Percentiles rank a stretch among this genome's conserved stretches.
phyloP scores from a whole-genome alignment of 2,797 vertebrate species.

The Rallus crepitans region DNA sequence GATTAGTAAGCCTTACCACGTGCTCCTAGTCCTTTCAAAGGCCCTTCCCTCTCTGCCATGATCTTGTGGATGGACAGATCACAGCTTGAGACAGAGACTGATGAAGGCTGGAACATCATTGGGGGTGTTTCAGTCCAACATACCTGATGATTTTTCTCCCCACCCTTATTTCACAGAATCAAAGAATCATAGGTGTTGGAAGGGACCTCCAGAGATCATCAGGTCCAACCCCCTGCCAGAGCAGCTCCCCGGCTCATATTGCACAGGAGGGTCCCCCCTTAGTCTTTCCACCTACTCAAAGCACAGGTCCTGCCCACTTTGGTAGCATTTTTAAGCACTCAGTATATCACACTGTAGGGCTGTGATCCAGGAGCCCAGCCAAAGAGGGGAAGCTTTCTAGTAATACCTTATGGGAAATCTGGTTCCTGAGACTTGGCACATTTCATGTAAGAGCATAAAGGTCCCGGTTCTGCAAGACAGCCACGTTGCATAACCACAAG shows the following conservation, averaged over 20 bases:
- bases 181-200: too few species aligned
- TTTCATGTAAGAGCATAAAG: background rate
- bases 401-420: background rate
- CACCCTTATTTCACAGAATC: background rate
- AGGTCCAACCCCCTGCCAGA: too few species aligned
- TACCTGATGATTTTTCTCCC: background rate
- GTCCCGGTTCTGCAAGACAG: background rate
- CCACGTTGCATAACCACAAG: fast-evolving
- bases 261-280: too few species aligned
- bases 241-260: too few species aligned
- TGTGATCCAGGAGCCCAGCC: background rate
- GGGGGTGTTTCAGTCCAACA: background rate
- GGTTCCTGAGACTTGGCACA: background rate
- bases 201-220: too few species aligned
- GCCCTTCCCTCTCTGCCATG: background rate
- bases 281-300: background rate
- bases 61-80: background rate
- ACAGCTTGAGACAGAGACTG: background rate
- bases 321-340: background rate
- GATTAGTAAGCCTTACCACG: background rate
- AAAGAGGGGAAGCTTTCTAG: background rate
- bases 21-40: background rate
- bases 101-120: background rate
- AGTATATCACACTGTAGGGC: background rate
- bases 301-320: background rate